Conservation (phyloP, 2,113 vertebrate genomes). For the Benitochromis conjunctus region DNA sequence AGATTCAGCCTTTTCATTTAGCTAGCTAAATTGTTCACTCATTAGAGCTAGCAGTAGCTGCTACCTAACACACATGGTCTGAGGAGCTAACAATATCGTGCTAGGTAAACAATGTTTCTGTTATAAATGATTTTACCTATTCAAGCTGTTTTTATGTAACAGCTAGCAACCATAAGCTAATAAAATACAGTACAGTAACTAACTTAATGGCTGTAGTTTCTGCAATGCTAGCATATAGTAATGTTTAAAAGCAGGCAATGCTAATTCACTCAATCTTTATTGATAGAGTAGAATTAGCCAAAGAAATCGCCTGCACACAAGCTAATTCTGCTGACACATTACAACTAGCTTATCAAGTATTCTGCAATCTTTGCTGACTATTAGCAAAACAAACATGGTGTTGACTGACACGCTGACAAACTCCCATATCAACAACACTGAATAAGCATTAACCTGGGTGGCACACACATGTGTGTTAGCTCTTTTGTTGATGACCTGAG, state of each 20-base stretch:
- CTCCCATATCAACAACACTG: too few species aligned
- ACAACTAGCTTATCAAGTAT: neutral
- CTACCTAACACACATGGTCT: neutral
- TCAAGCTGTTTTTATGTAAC: neutral
- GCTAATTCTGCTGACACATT: neutral
- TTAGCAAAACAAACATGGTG: neutral
- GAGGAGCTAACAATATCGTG: neutral
- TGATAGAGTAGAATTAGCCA: accelerated
- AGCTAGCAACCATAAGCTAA: accelerated
- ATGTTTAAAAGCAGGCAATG: neutral
- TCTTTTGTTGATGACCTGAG: too few species aligned
- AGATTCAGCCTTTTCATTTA: neutral
- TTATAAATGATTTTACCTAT: neutral
- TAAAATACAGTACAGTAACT: neutral
- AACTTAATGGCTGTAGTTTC: neutral
- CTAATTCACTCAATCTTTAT: neutral
- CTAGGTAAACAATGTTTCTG: neutral
- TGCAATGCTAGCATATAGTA: neutral
- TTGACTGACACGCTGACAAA: neutral
- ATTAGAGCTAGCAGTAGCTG: neutral
- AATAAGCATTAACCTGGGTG: too few species aligned
- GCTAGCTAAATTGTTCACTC: neutral
- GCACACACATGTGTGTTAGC: too few species aligned
- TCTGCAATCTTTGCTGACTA: neutral
- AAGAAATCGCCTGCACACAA: neutral